Evolutionary conservation across 1,140 invertebrate genomes (phyloP), one percentile per base, ranked within the genome.

Genomic region (Drosophila auraria): DNA sequence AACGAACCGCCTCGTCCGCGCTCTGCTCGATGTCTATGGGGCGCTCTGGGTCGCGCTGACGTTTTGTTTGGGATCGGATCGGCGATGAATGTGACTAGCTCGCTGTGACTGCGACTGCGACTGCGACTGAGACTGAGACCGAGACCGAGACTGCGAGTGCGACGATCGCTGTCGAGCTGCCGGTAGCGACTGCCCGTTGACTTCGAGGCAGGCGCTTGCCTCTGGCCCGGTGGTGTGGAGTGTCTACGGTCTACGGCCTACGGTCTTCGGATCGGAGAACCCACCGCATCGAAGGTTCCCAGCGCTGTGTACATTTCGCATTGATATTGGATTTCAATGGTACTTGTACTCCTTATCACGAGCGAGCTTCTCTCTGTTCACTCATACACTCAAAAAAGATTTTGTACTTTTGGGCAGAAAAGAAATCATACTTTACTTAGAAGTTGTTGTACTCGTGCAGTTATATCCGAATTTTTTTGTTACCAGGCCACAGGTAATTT

Each of bases 251-350:
- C 62, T 66, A 64, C 66, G 33, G 50, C 30, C 40, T 71, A 68
- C 47, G 68, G 64, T 71, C 68, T 71, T 70, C 33, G 42, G 33
- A 50, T 25, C 45, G 66, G 65, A 70, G 64, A 83, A 81, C 68
- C 75, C 71, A 77, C 76, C 51, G 38, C 59, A 51, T 17, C 50
- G 74, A 69, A 77, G 69, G 45, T 83, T 80, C 51, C 53, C 49
- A 68, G 36, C 49, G 25, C 71, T 78, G 40, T 70, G 66, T 61
- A 69, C 61, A 63, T 73, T 84, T 89, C 76, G 86, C 86, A 90
- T 64, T 86, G 86, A 89, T 89, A 90, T 89, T 89, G 75, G 66
- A 82, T 90, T 89, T 90, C 86, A 77, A 53, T 68, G 62, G 51
- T 56, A 53, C 50, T 62, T 63, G 64, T 77, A 42, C 62, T 77